Evolutionary conservation across 2,113 vertebrate genomes (phyloP).

Genomic region (Pedetes capensis): DNA sequence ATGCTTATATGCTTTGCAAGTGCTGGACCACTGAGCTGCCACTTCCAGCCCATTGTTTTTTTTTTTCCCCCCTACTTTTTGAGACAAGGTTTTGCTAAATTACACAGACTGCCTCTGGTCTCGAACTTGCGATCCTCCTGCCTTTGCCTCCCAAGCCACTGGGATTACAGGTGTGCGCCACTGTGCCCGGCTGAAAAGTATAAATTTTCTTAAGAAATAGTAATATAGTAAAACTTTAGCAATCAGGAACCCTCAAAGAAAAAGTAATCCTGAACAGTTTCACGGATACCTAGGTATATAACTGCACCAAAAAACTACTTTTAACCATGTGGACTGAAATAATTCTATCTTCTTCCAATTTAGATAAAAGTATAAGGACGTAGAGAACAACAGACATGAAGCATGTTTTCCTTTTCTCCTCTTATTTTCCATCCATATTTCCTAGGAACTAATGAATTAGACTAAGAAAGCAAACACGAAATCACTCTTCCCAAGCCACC

Average conservation of each 20-base stretch:
- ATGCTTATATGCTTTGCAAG: too few species aligned
- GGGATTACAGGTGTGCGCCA: too few species aligned
- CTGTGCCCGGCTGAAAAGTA: too few species aligned
- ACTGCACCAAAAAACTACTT: not conserved
- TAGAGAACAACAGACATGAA: not conserved
- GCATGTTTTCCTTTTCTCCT: not conserved
- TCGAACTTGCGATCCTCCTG: too few species aligned
- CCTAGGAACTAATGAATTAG: not conserved
- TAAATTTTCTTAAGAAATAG: too few species aligned
- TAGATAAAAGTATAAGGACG: not conserved
- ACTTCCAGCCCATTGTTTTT: too few species aligned
- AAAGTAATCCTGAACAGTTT: not conserved
- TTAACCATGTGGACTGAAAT: not conserved
- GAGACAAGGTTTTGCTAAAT: too few species aligned
- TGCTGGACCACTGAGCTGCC: too few species aligned
- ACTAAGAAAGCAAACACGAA: not conserved
- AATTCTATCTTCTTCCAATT: constrained; percentile 1
- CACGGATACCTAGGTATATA: not conserved
- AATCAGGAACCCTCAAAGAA: not conserved
- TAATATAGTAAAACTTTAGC: not conserved
- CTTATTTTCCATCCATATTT: not conserved
- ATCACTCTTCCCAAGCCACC: not conserved
- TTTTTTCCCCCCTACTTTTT: too few species aligned
- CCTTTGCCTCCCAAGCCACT: too few species aligned
- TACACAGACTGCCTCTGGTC: too few species aligned